Conservation (phyloP, 2,113 vertebrate genomes). For the Trogon melanurus region DNA sequence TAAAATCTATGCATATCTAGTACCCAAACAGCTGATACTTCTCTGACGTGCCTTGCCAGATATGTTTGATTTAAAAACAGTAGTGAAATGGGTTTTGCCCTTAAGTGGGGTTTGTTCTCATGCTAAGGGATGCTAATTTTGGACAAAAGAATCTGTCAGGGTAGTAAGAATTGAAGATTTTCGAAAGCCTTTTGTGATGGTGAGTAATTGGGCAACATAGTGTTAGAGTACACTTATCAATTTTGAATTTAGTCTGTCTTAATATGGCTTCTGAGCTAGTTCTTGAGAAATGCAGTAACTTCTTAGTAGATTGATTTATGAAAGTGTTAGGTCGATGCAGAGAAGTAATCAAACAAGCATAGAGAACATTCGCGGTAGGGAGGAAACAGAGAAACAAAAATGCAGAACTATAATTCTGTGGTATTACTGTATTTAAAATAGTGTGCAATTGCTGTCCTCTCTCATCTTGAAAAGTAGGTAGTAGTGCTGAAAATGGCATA, state of each 20-base stretch:
- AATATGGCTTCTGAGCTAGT: neutral
- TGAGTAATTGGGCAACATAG: neutral
- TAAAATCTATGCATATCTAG: neutral
- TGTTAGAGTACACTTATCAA: neutral
- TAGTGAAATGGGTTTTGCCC: neutral
- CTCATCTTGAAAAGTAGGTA: neutral
- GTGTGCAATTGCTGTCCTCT: neutral
- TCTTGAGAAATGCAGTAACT: neutral
- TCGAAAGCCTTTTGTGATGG: neutral
- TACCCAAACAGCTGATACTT: conserved; percentile 4
- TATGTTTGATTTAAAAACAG: neutral
- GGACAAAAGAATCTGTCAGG: neutral
- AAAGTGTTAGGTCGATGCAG: neutral
- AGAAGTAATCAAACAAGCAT: neutral
- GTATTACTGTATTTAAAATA: neutral
- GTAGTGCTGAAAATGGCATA: neutral
- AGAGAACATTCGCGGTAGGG: neutral
- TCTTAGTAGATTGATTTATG: neutral
- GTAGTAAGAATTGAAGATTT: neutral
- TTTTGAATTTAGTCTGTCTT: neutral
- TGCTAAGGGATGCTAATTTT: neutral
- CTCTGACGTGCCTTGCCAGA: neutral
- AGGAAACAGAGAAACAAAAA: neutral
- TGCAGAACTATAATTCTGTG: neutral
- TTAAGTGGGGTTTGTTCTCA: neutral